Evolutionary conservation across 1,140 invertebrate genomes (phyloP).

Genomic region (Danaus plexippus): DNA sequence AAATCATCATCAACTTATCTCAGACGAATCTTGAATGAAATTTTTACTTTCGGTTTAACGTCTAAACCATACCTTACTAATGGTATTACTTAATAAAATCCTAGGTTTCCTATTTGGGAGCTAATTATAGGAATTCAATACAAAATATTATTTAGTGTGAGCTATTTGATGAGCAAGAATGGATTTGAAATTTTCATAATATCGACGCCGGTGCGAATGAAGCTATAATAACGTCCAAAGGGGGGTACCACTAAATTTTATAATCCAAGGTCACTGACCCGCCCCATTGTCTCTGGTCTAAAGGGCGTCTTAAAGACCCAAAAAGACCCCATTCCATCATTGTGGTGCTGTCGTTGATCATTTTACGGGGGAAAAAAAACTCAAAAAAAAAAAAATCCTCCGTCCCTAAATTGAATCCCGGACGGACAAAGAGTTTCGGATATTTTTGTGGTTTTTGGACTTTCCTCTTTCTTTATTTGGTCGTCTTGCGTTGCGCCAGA

Average conservation of each 20-base stretch:
- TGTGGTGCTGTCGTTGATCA: slow-evolving; percentile 54
- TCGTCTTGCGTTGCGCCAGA: slow-evolving; percentile 2
- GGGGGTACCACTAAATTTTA: slow-evolving; percentile 7
- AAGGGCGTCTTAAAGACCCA: slow-evolving; percentile 34
- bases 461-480: slow-evolving; percentile 1
- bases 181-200: too few relatives aligned
- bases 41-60: too few relatives aligned
- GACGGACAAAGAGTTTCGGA: slow-evolving; percentile 7
- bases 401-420: slow-evolving; percentile 37
- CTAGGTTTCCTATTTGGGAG: too few relatives aligned
- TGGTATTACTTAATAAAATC: too few relatives aligned
- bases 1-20: too few relatives aligned
- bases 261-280: slow-evolving; percentile 41
- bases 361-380: slow-evolving; percentile 26
- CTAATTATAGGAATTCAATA: too few relatives aligned
- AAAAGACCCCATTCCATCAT: slow-evolving; percentile 42
- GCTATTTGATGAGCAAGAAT: too few relatives aligned
- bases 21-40: too few relatives aligned
- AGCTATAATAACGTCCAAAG: too few relatives aligned
- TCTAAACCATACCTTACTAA: too few relatives aligned
- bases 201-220: too few relatives aligned
- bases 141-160: too few relatives aligned
- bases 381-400: slow-evolving; percentile 40
- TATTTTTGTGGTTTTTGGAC: background rate
- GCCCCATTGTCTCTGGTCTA: slow-evolving; percentile 49